Evolutionary conservation across 2,888 invertebrate genomes (phyloP), one percentile per base, ranked within the genome.

Genomic region (Quadroppia sp.): DNA sequence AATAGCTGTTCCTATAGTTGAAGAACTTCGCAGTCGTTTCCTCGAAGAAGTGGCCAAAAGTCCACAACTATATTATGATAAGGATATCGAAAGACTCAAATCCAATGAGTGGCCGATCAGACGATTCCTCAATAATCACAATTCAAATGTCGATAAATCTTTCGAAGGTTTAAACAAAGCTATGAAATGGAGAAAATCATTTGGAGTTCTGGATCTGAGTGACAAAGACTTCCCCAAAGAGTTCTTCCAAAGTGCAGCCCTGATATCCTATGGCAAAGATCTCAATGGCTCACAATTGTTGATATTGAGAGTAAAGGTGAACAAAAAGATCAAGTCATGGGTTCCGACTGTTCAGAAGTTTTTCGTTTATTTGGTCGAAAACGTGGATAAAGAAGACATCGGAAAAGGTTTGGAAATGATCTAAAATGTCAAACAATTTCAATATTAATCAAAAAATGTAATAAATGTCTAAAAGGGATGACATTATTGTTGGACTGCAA

Each of bases 401-500:
- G 67, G 67, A 67, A 67, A 67, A 42, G 67, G 67, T 67, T 9
- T 23, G 67, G 2, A 2, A 53, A 17, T 25, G 6, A 2, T n/a
- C n/a, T n/a, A n/a, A n/a, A n/a, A n/a, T 53, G 53, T 20, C 7
- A 20, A 20, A 9, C 23, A 15, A 20, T 25, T 53, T 3, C 23
- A 20, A 23, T 13, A 23, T n/a, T 6, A 56, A 56, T 56, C 25
- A 23, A 48, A n/a, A 9, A 3, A n/a, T 48, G 15, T 48, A n/a
- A 9, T 48, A 7, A 36, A 13, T 45, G 45, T 45, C 15, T 2
- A 13, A 45, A 45, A 45, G 45, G 59, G 0, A 6, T 67, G 13
- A 67, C 36, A 1, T 9, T 67, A 42, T 23, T 67, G 4, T 17
- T 67, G 42, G 67, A 67, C 67, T 67, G 67, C 23, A 67, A 42